phyloP scores from a whole-genome alignment of 2,888 invertebrate genomes.

The Melieria omissa region DNA sequence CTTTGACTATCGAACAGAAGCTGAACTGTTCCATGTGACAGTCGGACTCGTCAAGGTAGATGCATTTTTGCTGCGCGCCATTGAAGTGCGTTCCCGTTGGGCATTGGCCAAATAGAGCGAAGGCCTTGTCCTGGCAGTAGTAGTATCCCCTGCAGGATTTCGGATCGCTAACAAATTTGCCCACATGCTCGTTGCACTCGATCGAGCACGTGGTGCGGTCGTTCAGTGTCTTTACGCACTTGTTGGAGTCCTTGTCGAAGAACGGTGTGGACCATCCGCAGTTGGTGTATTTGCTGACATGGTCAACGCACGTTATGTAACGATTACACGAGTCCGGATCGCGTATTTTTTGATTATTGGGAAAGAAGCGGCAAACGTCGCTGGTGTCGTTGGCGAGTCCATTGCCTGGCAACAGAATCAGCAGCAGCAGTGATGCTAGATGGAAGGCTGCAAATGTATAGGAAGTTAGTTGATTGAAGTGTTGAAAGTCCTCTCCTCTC shows the following conservation, averaged over 20 bases:
- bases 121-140: constrained; percentile 45
- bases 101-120: constrained; percentile 45
- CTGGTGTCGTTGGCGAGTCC: background rate
- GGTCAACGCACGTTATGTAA: constrained; percentile 52
- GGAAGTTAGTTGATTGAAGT: too few species aligned
- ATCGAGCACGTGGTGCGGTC: constrained; percentile 42
- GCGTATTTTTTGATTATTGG: constrained; percentile 51
- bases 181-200: constrained; percentile 45
- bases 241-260: constrained; percentile 37
- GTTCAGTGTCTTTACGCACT: constrained; percentile 35
- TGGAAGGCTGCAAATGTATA: too few species aligned
- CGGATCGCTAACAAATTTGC: constrained; percentile 49
- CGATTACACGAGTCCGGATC: constrained; percentile 58
- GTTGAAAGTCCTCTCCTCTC: too few species aligned
- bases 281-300: constrained; percentile 41
- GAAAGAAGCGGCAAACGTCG: constrained; percentile 51
- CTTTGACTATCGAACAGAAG: constrained; percentile 51
- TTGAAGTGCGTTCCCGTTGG: constrained; percentile 46
- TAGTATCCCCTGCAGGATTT: constrained; percentile 56
- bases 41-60: constrained; percentile 46
- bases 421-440: too few species aligned
- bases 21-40: constrained; percentile 45
- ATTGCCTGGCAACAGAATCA: background rate
- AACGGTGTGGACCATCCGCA: constrained; percentile 46
- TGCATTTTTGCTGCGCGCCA: constrained; percentile 41